Evolutionary conservation across 2,888 invertebrate species (phyloP).

Genomic region (Mesorhabditis spiculigera): DNA sequence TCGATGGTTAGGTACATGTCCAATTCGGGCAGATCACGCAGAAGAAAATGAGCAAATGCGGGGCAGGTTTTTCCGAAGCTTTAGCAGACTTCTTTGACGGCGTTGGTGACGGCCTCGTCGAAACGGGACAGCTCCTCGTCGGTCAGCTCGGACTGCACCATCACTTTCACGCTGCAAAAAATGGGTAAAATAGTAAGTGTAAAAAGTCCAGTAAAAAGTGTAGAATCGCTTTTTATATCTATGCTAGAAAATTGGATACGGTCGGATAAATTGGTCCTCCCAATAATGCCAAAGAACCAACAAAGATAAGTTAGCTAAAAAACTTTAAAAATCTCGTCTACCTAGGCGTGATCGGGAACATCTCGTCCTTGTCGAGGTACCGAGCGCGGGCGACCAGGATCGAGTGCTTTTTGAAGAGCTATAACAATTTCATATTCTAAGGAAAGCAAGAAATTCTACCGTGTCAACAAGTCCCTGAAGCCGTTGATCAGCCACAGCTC

Average conservation of each 20-base stretch:
- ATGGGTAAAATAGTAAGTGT: slow-evolving; percentile 5
- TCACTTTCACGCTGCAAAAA: slow-evolving; percentile 44
- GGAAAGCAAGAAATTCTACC: slow-evolving; percentile 21
- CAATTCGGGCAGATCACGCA: too few relatives aligned
- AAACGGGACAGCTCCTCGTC: slow-evolving; percentile 34
- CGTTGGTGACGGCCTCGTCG: slow-evolving; percentile 21
- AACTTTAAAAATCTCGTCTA: slow-evolving; percentile 26
- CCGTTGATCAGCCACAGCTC: slow-evolving; percentile 23
- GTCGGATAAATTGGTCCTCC: neutral
- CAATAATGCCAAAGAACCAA: too few relatives aligned
- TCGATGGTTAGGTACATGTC: too few relatives aligned
- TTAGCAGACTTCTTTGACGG: slow-evolving; percentile 11
- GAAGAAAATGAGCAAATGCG: neutral
- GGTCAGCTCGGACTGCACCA: slow-evolving; percentile 44
- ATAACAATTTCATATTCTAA: neutral
- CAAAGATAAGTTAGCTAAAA: neutral
- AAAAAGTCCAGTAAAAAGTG: slow-evolving; percentile 58
- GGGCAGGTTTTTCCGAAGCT: neutral
- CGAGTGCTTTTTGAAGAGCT: slow-evolving; percentile 45
- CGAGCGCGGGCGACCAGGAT: slow-evolving; percentile 61
- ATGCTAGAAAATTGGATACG: neutral
- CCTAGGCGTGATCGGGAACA: slow-evolving; percentile 60
- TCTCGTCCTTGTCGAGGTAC: slow-evolving; percentile 61
- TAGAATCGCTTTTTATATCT: slow-evolving; percentile 33
- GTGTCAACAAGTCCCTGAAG: slow-evolving; percentile 43